A percentile compares a stretch with the other conserved stretches of the same genome.
Evolutionary conservation across 1,140 invertebrate species (phyloP).

Genomic region (Hesperophylax magnus): DNA sequence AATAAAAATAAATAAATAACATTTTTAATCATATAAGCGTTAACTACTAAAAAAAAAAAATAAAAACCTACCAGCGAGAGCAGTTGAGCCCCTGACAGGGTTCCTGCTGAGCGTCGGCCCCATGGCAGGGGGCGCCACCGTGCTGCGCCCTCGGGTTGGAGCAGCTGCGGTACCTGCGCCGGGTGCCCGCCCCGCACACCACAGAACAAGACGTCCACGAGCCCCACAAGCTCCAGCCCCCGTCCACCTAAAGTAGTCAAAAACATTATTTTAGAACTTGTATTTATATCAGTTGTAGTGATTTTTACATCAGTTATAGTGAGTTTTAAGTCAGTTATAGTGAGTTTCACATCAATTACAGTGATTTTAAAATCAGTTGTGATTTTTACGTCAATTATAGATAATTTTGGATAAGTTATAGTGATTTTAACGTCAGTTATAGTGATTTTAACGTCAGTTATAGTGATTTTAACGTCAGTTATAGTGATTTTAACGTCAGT

Average conservation of each 20-base stretch:
- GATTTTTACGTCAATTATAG: too few relatives aligned
- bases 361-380: too few relatives aligned
- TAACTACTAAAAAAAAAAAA: too few relatives aligned
- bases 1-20: too few relatives aligned
- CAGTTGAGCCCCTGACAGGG: constrained; percentile 59
- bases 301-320: neutral
- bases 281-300: neutral
- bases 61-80: constrained; percentile 28
- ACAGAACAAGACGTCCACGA: constrained; percentile 72
- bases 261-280: neutral
- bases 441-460: too few relatives aligned
- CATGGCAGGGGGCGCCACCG: constrained; percentile 65
- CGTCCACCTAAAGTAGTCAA: constrained; percentile 46
- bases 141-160: constrained; percentile 59
- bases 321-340: neutral
- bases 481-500: too few relatives aligned
- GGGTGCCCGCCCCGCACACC: constrained; percentile 71
- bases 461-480: too few relatives aligned
- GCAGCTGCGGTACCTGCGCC: constrained; percentile 63
- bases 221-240: constrained; percentile 63
- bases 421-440: too few relatives aligned
- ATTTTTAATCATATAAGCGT: too few relatives aligned
- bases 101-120: constrained; percentile 62
- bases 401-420: too few relatives aligned
- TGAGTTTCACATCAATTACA: too few relatives aligned